Base-by-base conservation (phyloP, 2,888 invertebrate genomes). In the Drosophila tripunctata region DNA sequence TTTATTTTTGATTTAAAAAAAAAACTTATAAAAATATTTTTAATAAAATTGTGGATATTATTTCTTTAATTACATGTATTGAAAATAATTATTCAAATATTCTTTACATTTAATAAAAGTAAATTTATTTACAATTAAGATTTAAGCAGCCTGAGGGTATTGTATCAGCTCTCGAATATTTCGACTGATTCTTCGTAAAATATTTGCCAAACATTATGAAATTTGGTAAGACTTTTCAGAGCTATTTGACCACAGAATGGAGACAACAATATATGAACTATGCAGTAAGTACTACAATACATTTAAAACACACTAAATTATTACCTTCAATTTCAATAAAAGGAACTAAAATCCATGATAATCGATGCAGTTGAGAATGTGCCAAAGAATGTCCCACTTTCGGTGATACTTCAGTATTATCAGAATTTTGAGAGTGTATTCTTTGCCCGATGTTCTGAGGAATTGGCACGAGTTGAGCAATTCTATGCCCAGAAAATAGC, bases 171-270 rank as follows among this genome's bases (percentile, higher is more conserved):
- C n/a, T n/a, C n/a, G n/a, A 2, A 24, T 1, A 10, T 2, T 2
- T 41, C 2, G 8, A 44, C 2, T 17, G 30, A 6, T n/a, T 31
- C 7, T 4, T 15, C 15, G 3, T 10, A 10, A 27, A 27, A 10
- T 6, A n/a, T 22, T 22, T 22, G 17, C 4, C 4, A 6, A 21
- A 3, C 7, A 63, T 21, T 6, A 99, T 99, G 99, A 99, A 98
- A 93, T 99, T 99, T 91, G 97, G 98, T 0, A 98, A 99, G 91
- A 98, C 98, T 92, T 93, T 99, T 65, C 94, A 96, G 61, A 97
- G 98, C 43, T 98, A 98, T 90, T 97, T 99, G 84, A 99, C 99
- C 61, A 98, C 98, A 3, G 99, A 99, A 93, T 99, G 99, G 99
- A 94, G 99, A 67, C 98, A 98, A 92, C 99, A 99, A 92, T 99